Evolutionary conservation across 53 echinoderm and acorn worm genomes (phyloP), one percentile per base, ranked within the genome.

Genomic region (Holothuria scabra): DNA sequence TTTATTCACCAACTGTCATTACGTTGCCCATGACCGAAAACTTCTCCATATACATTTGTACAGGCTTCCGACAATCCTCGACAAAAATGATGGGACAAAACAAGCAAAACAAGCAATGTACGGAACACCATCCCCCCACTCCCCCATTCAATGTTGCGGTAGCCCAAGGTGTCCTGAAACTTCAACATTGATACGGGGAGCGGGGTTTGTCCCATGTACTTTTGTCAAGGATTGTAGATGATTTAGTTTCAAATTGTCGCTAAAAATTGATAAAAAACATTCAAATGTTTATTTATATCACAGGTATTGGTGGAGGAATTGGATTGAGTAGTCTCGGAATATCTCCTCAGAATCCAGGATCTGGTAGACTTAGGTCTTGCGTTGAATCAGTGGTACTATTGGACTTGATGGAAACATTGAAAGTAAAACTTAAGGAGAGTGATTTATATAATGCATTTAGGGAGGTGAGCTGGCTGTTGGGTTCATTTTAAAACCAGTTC

Each of bases 241-340:
- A 20, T 20, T 20, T 2, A 62, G 62, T 62, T 9, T 62, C 12
- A 3, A 22, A 62, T 60, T 11, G 0, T 23, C 5, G 8, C 19
- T 60, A 20, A 4, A 60, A 7, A n/a, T 60, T 60, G 6, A 60
- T 23, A 25, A 20, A 60, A 16, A 10, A 41, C 41, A 41, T 41
- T 41, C 41, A 8, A 41, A 41, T 41, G 7, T 41, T 41, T 41
- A 41, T 41, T 3, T 41, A 31, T 58, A 23, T 88, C 74, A n/a
- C 72, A 96, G 97, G 78, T 69, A 85, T 96, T 34, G 93, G 92
- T 28, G 93, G 97, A 22, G 97, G 97, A 32, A 24, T 86, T 63
- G 97, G 97, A 26, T 22, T 91, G 5, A 81, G 91, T 56, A 52
- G 94, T 48, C 90, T 92, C 20, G 94, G 92, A 25, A 67, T 92